Percentiles rank a stretch among this genome's conserved stretches.
These are phyloP conservation scores for Chloropsis cyanopogon DNA, from an alignment of 2,113 vertebrate species.

Conservation along the genomic window DNA sequence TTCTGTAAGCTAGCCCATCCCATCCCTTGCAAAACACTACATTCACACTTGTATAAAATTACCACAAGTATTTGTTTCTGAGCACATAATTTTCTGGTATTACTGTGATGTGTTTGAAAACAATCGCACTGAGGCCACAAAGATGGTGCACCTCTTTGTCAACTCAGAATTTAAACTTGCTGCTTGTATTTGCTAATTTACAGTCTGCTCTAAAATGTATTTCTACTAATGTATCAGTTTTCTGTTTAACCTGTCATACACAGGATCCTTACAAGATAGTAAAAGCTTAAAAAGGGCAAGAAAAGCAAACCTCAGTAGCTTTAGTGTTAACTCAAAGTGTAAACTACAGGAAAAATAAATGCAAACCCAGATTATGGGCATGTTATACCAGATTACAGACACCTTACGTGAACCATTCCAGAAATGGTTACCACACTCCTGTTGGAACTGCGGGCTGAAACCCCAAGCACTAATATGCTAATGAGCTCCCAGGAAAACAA, in stretches of 20 bases:
- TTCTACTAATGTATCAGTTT: background rate
- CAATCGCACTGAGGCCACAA: background rate
- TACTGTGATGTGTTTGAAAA: background rate
- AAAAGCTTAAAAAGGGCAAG: background rate
- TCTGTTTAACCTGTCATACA: background rate
- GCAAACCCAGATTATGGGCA: background rate
- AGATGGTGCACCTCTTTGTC: background rate
- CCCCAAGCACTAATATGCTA: background rate
- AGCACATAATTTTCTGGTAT: background rate
- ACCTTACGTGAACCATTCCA: background rate
- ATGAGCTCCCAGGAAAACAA: conserved; percentile 33
- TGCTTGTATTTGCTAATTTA: background rate
- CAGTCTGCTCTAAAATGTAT: background rate
- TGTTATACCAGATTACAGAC: background rate
- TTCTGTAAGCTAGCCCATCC: background rate
- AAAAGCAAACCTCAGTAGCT: background rate
- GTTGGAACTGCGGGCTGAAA: background rate
- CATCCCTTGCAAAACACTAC: background rate
- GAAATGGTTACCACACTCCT: background rate
- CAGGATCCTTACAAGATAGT: background rate
- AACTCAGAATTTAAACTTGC: background rate
- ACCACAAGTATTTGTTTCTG: background rate
- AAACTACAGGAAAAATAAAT: background rate
- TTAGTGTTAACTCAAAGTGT: background rate
- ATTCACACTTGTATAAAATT: background rate